Evolutionary conservation across 1,140 invertebrate species (phyloP).

Genomic region (Papilio xuthus): DNA sequence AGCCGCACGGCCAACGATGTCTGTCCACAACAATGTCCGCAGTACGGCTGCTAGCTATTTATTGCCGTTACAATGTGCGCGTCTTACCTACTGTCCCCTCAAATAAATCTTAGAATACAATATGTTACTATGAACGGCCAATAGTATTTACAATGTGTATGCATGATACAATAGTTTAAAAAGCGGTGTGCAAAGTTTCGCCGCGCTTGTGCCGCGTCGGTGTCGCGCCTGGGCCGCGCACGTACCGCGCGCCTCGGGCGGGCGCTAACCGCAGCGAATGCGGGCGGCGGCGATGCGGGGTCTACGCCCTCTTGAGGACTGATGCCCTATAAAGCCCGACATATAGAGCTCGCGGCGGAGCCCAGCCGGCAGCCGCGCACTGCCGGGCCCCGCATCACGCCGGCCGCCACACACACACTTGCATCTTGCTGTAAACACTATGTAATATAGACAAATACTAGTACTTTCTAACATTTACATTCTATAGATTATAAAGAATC

Average conservation of each 20-base stretch:
- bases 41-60: too few species aligned
- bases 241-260: not conserved
- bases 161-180: not conserved
- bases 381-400: not conserved
- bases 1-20: too few species aligned
- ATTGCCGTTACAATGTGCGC: too few species aligned
- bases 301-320: slow-evolving; percentile 17
- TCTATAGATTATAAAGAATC: not conserved
- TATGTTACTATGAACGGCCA: too few species aligned
- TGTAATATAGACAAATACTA: not conserved
- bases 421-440: not conserved
- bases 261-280: slow-evolving; percentile 26
- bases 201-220: not conserved
- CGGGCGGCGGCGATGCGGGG: slow-evolving; percentile 4
- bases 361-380: not conserved
- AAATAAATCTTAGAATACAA: too few species aligned
- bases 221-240: not conserved
- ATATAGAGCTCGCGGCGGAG: not conserved
- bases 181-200: not conserved
- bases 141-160: not conserved
- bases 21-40: too few species aligned
- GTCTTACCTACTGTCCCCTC: too few species aligned
- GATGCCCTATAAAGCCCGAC: slow-evolving; percentile 10
- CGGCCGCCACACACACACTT: not conserved
- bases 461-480: not conserved